These are phyloP conservation scores for Ara ararauna DNA, from an alignment of 2,797 vertebrate genomes.

Conservation along the genomic window DNA sequence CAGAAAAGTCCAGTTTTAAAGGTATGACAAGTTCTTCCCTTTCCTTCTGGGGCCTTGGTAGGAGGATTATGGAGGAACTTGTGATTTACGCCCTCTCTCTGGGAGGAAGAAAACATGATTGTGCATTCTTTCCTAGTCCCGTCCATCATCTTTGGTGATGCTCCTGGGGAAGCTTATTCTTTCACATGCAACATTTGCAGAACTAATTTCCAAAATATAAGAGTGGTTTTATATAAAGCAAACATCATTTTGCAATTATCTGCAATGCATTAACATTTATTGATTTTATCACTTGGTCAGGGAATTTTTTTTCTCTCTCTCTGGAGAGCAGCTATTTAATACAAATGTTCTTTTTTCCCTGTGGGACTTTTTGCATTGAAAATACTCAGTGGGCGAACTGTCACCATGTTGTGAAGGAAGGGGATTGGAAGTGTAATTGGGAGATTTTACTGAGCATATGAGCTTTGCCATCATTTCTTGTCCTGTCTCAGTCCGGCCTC, in stretches of 20 bases:
- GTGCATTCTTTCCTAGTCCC: constrained; percentile 36
- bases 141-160: constrained; percentile 13
- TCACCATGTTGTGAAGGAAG: neutral
- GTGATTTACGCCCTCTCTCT: constrained; percentile 62
- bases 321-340: neutral
- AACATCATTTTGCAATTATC: constrained; percentile 36
- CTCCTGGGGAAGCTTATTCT: constrained; percentile 45
- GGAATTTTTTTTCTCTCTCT: neutral
- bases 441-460: neutral
- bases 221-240: neutral
- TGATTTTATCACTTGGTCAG: constrained; percentile 32
- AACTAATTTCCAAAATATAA: constrained; percentile 43
- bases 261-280: neutral
- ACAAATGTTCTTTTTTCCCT: neutral
- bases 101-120: constrained; percentile 52
- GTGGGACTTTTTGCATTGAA: neutral
- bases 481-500: neutral
- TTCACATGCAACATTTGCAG: constrained; percentile 44
- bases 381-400: neutral
- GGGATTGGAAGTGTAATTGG: neutral
- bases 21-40: neutral
- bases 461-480: neutral
- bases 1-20: neutral
- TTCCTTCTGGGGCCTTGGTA: constrained; percentile 33
- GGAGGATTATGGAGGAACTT: constrained; percentile 35